Evolutionary conservation across 2,888 invertebrate species (phyloP).

Genomic region (Plutella xylostella): DNA sequence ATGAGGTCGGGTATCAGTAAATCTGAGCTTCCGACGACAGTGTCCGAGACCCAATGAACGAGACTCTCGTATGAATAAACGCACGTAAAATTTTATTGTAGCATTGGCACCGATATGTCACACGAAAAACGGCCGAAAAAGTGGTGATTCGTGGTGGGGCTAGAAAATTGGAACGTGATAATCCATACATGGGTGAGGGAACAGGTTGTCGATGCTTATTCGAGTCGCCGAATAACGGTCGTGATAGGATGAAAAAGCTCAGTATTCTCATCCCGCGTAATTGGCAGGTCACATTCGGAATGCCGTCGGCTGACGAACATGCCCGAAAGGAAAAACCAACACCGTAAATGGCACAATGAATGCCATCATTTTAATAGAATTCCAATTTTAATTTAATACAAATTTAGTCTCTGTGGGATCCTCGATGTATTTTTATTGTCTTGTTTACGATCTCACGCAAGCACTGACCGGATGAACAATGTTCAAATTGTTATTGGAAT

Average conservation of each 20-base stretch:
- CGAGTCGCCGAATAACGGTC: slow-evolving; percentile 58
- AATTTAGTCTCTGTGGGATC: no score
- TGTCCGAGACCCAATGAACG: slow-evolving; percentile 29
- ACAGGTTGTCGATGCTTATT: slow-evolving; percentile 55
- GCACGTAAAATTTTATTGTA: slow-evolving; percentile 57
- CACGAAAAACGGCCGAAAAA: slow-evolving; percentile 43
- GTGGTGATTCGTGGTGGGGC: slow-evolving; percentile 41
- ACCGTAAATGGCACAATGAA: slow-evolving; percentile 39
- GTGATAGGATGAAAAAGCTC: slow-evolving; percentile 39
- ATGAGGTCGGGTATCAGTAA: slow-evolving; percentile 35
- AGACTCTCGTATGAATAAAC: slow-evolving; percentile 41
- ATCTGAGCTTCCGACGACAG: slow-evolving; percentile 25
- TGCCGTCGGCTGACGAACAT: slow-evolving; percentile 45
- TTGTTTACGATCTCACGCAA: no score
- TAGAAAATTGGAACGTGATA: slow-evolving; percentile 61
- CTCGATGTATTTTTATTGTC: not conserved
- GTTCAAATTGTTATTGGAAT: no score
- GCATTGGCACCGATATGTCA: slow-evolving; percentile 60
- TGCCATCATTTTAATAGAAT: slow-evolving; percentile 51
- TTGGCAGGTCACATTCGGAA: slow-evolving; percentile 55
- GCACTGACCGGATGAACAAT: no score
- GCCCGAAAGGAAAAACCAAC: slow-evolving; percentile 46
- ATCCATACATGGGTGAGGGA: slow-evolving; percentile 36
- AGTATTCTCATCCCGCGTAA: slow-evolving; percentile 46
- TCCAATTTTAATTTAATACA: slow-evolving; percentile 26